phyloP scores from a whole-genome alignment of 2,888 invertebrate species.

The Drosophila demipolita region DNA sequence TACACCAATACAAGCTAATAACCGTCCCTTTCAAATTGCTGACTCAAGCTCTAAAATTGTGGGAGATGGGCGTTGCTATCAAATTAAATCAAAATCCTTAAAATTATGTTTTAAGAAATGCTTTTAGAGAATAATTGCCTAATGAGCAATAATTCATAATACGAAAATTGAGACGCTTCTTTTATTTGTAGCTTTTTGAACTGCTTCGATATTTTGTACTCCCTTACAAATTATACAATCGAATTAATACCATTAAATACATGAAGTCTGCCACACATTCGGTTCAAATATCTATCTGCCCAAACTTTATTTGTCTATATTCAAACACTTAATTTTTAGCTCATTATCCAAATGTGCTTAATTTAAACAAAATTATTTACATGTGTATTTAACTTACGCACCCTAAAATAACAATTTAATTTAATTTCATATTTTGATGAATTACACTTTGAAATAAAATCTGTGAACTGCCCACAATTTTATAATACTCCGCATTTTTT shows the following conservation, averaged over 20 bases:
- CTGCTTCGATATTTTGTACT: not conserved
- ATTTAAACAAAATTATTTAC: not conserved
- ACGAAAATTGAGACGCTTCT: too few relatives aligned
- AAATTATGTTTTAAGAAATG: too few relatives aligned
- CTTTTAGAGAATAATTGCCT: too few relatives aligned
- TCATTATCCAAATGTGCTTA: not conserved
- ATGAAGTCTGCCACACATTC: not conserved
- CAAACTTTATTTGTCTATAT: not conserved
- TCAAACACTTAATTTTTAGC: not conserved
- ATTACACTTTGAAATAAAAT: not conserved
- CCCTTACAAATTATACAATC: not conserved
- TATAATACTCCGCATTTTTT: not conserved
- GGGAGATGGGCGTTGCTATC: too few relatives aligned
- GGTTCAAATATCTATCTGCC: not conserved
- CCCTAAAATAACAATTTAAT: not conserved
- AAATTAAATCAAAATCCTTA: too few relatives aligned
- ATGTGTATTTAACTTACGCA: not conserved
- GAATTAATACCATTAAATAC: not conserved
- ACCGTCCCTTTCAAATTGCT: too few relatives aligned
- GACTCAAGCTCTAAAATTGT: too few relatives aligned
- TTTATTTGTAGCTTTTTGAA: not conserved
- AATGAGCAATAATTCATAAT: too few relatives aligned
- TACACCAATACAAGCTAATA: not conserved
- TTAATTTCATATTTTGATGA: conserved; percentile 7
- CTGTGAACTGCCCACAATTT: not conserved